Evolutionary conservation across 2,888 invertebrate genomes (phyloP).

Genomic region (Aphidius colemani): DNA sequence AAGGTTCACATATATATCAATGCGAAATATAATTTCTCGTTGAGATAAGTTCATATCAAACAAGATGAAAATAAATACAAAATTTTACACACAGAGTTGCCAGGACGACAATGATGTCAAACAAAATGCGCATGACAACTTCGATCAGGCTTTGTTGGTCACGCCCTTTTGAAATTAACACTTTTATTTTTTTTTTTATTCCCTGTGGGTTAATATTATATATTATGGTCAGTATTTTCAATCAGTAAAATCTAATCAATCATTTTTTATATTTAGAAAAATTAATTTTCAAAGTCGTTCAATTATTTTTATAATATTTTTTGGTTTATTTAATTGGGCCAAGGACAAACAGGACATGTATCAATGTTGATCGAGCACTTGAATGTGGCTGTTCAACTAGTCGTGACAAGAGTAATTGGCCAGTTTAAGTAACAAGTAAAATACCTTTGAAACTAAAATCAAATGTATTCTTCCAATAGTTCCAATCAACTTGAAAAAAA

Average conservation of each 20-base stretch:
- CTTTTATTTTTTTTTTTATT: constrained; percentile 8
- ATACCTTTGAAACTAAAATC: constrained; percentile 12
- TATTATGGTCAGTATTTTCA: too few relatives aligned
- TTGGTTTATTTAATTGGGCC: background rate
- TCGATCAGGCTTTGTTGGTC: constrained; percentile 42
- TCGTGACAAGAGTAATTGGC: constrained; percentile 29
- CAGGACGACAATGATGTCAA: constrained; percentile 42
- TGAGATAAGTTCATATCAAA: constrained; percentile 13
- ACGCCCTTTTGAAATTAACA: constrained; percentile 43
- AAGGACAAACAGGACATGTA: constrained; percentile 20
- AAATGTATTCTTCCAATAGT: too few relatives aligned
- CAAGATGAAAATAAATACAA: constrained; percentile 21
- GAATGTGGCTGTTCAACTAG: constrained; percentile 25
- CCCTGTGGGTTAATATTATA: too few relatives aligned
- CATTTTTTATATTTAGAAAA: too few relatives aligned
- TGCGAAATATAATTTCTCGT: constrained; percentile 1
- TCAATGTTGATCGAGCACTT: constrained; percentile 28
- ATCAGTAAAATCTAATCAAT: background rate
- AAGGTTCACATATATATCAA: constrained; percentile 6
- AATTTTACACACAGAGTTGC: constrained; percentile 36
- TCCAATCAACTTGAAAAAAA: too few relatives aligned
- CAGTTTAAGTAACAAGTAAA: constrained; percentile 19
- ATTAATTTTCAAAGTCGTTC: too few relatives aligned
- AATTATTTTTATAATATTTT: too few relatives aligned
- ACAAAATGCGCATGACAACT: constrained; percentile 46